These are phyloP conservation scores for Telmatochromis sp. DNA, from an alignment of 2,113 vertebrate species.

Conservation along the genomic window DNA sequence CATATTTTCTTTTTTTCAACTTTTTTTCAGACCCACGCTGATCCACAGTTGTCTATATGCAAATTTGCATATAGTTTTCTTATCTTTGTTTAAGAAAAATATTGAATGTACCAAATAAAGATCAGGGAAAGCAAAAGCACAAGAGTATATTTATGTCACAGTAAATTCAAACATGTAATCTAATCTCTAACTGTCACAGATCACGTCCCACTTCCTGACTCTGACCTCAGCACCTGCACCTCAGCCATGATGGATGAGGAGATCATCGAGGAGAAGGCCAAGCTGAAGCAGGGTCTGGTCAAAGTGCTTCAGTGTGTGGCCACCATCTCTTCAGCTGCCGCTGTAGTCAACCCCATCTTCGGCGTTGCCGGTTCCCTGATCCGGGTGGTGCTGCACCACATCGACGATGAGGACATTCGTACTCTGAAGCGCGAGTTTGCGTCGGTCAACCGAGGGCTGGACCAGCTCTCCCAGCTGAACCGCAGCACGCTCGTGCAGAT, in stretches of 20 bases:
- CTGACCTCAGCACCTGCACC: background rate
- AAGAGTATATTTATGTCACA: background rate
- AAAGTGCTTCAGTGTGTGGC: conserved; percentile 70
- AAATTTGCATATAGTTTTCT: too few species aligned
- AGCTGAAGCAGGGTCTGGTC: conserved; percentile 69
- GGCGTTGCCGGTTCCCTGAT: conserved; percentile 73
- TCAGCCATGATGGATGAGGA: conserved; percentile 63
- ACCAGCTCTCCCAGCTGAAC: conserved; percentile 65
- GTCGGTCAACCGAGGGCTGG: conserved; percentile 57
- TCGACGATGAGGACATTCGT: conserved; percentile 74
- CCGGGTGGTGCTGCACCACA: conserved; percentile 71
- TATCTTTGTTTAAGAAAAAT: background rate
- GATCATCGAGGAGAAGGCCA: conserved; percentile 62
- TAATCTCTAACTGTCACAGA: background rate
- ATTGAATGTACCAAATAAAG: accelerated
- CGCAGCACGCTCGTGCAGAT: conserved; percentile 61
- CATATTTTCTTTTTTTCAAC: too few species aligned
- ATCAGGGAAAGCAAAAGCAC: background rate
- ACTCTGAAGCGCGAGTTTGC: conserved; percentile 68
- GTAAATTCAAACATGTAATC: background rate
- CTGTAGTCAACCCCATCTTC: conserved; percentile 74
- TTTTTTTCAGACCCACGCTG: too few species aligned
- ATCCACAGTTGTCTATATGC: too few species aligned
- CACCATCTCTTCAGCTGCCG: conserved; percentile 70
- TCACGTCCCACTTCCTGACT: background rate